phyloP scores from a whole-genome alignment of 2,888 invertebrate genomes.

The Rutpela maculata region DNA sequence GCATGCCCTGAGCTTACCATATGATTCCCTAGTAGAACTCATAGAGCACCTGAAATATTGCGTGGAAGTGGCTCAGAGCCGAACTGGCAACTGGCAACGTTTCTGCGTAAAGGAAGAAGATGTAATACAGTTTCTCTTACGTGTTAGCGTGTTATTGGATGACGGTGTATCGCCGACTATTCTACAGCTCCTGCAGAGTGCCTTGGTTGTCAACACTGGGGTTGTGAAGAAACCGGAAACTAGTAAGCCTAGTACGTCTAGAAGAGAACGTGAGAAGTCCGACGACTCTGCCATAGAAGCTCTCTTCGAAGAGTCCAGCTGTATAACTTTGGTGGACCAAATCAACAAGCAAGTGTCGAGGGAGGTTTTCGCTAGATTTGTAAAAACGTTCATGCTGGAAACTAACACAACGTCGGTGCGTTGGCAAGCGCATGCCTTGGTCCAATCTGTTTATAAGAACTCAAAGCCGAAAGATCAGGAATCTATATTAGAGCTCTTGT shows the following conservation, averaged over 20 bases:
- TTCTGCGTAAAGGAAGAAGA: conserved; percentile 86
- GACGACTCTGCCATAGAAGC: conserved; percentile 81
- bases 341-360: conserved; percentile 81
- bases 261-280: conserved; percentile 81
- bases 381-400: conserved; percentile 93
- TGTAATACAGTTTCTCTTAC: conserved; percentile 88
- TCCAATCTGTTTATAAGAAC: conserved; percentile 90
- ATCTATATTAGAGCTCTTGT: conserved; percentile 86
- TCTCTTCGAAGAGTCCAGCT: conserved; percentile 81
- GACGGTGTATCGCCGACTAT: conserved; percentile 94
- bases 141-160: conserved; percentile 90
- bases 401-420: conserved; percentile 94
- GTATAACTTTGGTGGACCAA: conserved; percentile 81
- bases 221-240: conserved; percentile 60
- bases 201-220: conserved; percentile 81
- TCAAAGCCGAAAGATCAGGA: conserved; percentile 87
- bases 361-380: conserved; percentile 83
- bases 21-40: conserved; percentile 93
- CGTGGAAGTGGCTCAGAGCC: conserved; percentile 91
- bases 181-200: conserved; percentile 91
- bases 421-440: conserved; percentile 95
- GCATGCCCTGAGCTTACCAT: conserved; percentile 80
- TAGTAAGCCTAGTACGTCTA: conserved; percentile 59
- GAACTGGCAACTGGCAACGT: conserved; percentile 97
- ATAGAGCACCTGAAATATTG: conserved; percentile 97